Evolutionary conservation across 2,113 vertebrate species (phyloP).

Genomic region (Megaceryle torquata): DNA sequence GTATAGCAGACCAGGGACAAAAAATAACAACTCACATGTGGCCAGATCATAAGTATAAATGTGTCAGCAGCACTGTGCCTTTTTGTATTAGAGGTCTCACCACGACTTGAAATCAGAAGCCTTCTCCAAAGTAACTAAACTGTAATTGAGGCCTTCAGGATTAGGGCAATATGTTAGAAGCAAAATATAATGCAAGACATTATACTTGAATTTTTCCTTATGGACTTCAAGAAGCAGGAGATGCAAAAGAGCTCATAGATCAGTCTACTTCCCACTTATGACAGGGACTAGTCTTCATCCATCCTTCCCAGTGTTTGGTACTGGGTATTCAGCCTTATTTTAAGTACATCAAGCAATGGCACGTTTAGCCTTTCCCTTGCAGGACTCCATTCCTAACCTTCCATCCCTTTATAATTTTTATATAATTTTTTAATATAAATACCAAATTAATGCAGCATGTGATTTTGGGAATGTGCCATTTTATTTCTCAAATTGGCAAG

Average conservation of each 20-base stretch:
- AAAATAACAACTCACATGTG: not conserved
- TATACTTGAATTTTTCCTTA: not conserved
- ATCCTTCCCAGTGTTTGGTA: not conserved
- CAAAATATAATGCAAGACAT: not conserved
- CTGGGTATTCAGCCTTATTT: not conserved
- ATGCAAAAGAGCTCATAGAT: not conserved
- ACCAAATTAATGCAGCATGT: not conserved
- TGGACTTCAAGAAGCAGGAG: not conserved
- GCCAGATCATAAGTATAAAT: not conserved
- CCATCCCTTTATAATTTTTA: not conserved
- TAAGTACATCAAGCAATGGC: not conserved
- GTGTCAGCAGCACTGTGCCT: not conserved
- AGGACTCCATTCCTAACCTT: not conserved
- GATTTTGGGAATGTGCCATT: not conserved
- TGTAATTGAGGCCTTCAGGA: not conserved
- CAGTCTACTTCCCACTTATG: not conserved
- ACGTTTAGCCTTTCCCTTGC: not conserved
- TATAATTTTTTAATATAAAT: not conserved
- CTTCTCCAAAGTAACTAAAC: not conserved
- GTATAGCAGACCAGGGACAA: not conserved
- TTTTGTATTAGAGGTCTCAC: rapidly evolving
- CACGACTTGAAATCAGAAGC: not conserved
- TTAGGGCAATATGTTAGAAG: not conserved
- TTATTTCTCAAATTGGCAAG: not conserved
- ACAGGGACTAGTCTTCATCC: not conserved